Evolutionary conservation across 2,113 vertebrate species (phyloP).

Genomic region (Ophthalmolycus amberensis): DNA sequence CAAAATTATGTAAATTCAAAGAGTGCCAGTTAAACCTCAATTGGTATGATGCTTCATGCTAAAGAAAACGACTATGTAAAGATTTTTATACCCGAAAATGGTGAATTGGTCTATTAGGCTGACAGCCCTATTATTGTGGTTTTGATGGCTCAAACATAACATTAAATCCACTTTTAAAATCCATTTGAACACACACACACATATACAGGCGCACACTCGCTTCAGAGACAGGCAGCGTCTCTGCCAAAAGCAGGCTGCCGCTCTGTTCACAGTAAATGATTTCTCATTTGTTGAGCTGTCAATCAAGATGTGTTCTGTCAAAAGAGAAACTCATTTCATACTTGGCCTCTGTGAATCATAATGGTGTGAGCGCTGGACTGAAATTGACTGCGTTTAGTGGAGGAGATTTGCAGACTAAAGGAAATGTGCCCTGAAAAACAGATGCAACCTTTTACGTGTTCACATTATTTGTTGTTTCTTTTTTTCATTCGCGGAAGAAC

Average conservation of each 20-base stretch:
- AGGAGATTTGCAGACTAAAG: conserved; percentile 49
- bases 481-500: conserved; percentile 11
- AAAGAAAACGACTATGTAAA: conserved; percentile 19
- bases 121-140: conserved; percentile 20
- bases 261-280: conserved; percentile 75
- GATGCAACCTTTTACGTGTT: conserved; percentile 20
- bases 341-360: conserved; percentile 67
- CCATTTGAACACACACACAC: conserved; percentile 7
- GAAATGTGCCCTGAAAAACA: conserved; percentile 49
- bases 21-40: no score
- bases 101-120: conserved; percentile 7
- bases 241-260: conserved; percentile 62
- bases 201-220: neutral
- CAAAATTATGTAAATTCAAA: neutral
- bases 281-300: conserved; percentile 81
- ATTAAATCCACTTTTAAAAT: conserved; percentile 49
- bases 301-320: conserved; percentile 68
- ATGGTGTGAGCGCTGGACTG: conserved; percentile 52
- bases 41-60: neutral
- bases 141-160: conserved; percentile 35
- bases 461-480: conserved; percentile 2
- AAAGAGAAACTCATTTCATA: conserved; percentile 71
- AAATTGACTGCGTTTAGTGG: conserved; percentile 53
- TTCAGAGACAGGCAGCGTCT: conserved; percentile 51
- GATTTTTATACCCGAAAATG: conserved; percentile 15